Base-by-base conservation (phyloP, 2,113 vertebrate species). In the Zapus hudsonius region DNA sequence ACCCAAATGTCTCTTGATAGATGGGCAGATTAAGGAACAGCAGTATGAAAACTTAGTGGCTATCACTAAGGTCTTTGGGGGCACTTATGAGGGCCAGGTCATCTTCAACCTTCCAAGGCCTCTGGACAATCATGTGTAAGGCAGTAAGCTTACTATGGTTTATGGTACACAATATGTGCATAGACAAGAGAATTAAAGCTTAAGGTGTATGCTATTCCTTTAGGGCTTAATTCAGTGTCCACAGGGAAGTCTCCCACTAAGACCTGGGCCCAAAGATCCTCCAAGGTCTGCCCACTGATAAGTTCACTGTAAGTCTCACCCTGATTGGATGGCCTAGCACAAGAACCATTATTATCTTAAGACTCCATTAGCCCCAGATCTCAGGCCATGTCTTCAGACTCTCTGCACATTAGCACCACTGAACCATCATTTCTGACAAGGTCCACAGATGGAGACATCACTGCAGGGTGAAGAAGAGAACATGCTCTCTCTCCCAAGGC, bases 371-470 rank as follows among this genome's bases (percentile, higher is more conserved):
- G 33, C 10, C 19, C 81, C 38, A 19, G 40, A 33, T 57, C n/a
- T 42, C 7, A 10, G 38, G 33, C 22, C 44, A 19, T 63, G 59
- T 7, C 12, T 40, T 64, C 31, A 7, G 0, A 3, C 16, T 52
- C 11, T 15, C 52, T 52, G 12, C 52, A 52, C 52, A 52, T 13
- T 52, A 13, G 11, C 52, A 3, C 15, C 64, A 55, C 13, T 0
- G 1, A 23, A 61, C 75, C 1, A 0, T 92, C 83, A 87, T 81
- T 79, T 86, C 90, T 59, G 29, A 79, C 52, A 92, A 94, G 75
- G 90, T 22, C 91, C 82, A 70, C 42, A 88, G 92, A 93, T 75
- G 88, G 92, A 87, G 95, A 94, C 8, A 64, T 78, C 84, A 59
- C 20, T 0, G 4, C 40, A 80, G 7, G 47, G 38, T 90, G 36